Evolutionary conservation across 2,113 vertebrate species (phyloP), one percentile per base, ranked within the genome.

Genomic region (Salvelinus alpinus): DNA sequence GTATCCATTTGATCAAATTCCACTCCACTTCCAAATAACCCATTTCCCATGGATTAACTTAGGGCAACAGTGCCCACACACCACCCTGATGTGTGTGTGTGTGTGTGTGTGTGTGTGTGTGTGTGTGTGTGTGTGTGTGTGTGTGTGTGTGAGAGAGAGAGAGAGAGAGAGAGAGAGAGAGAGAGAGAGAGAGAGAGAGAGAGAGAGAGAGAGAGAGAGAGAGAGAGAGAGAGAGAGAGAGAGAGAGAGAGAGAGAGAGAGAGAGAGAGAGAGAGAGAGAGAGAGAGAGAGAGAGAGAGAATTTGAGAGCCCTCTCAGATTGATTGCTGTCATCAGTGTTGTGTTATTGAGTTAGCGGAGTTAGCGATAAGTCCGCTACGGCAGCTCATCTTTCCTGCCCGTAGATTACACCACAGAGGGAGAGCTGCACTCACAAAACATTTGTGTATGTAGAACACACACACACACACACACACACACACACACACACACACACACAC

Each of bases 1-100:
- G 78, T 89, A 87, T 88, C 86, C 87, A 77, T 25, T 85, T 91
- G 87, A 91, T 90, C 89, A 79, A 90, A 91, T 92, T 92, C 82
- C 82, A 67, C 82, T 78, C 87, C 87, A 92, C 90, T 92, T 88
- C 88, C 79, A 85, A 80, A 84, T 83, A 86, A 82, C 29, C 81
- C 47, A 72, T 89, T 87, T 82, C 85, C 85, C 78, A 86, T 82
- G 83, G 20, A 70, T 70, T 47, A 70, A 22, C 68, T 9, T 12
- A 48, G 38, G 2, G 1, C 38, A 11, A 27, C 44, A 38, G 18
- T 18, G 7, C 66, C 29, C 66, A 34, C 3, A 31, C 31, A 31
- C 25, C 66, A 68, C 18, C 25, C 65, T 34, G 29, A 16, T 68
- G 65, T 67, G 65, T 68, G 65, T 68, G 64, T 27, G 13, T 31